Evolutionary conservation across 2,888 invertebrate species (phyloP).

Genomic region (Drosophila picticornis): DNA sequence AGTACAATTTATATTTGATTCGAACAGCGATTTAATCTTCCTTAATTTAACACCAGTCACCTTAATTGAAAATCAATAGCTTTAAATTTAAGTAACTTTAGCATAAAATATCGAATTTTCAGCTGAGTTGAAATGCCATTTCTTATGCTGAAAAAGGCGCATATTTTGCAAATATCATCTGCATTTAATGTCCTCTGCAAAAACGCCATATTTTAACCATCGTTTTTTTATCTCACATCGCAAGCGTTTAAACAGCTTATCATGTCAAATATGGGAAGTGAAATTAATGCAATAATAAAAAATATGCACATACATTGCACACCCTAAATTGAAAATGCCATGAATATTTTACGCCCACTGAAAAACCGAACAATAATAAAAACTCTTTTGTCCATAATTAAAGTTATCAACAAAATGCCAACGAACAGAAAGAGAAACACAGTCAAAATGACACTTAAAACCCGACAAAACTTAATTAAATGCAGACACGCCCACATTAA

Average conservation of each 20-base stretch:
- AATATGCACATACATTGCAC: constrained; percentile 19
- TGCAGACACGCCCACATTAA: constrained; percentile 40
- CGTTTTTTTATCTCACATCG: constrained; percentile 30
- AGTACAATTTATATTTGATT: not conserved
- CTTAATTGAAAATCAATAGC: not conserved
- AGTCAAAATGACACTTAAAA: constrained; percentile 43
- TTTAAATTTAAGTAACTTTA: not conserved
- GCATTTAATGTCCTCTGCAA: constrained; percentile 23
- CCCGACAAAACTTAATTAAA: constrained; percentile 77
- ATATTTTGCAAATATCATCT: constrained; percentile 28
- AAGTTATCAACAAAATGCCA: constrained; percentile 58
- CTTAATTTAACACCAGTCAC: not conserved
- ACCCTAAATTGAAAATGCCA: constrained; percentile 61
- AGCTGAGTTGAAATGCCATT: not conserved
- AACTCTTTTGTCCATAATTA: constrained; percentile 33
- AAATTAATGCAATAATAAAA: constrained; percentile 12
- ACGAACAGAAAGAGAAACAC: constrained; percentile 1
- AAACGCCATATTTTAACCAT: constrained; percentile 24
- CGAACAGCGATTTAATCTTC: not conserved
- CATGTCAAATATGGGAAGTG: constrained; percentile 33
- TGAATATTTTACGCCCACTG: constrained; percentile 58
- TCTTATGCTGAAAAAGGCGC: not conserved
- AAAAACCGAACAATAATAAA: constrained; percentile 33
- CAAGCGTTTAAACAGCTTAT: constrained; percentile 56
- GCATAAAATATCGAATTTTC: not conserved